Percentiles rank a stretch among this genome's conserved stretches.
phyloP scores from a whole-genome alignment of 2,113 vertebrate genomes.

The Nesoenas mayeri region DNA sequence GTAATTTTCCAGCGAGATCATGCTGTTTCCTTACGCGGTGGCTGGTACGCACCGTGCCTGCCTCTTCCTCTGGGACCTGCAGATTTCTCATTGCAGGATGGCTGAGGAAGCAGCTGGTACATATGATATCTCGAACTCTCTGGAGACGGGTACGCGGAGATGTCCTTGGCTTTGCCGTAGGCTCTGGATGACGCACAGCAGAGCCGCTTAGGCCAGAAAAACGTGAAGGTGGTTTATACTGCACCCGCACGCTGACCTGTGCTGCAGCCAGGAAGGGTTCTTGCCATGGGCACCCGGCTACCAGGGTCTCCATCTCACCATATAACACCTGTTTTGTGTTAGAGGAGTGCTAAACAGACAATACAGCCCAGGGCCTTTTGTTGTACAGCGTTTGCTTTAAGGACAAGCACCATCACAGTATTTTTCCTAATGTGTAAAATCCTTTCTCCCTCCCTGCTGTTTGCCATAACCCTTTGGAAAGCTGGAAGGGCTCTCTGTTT shows the following conservation, averaged over 20 bases:
- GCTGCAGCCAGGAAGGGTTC: not conserved
- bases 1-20: not conserved
- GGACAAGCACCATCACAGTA: not conserved
- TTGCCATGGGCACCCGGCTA: fast-evolving
- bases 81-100: not conserved
- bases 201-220: not conserved
- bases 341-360: not conserved
- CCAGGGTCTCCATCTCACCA: not conserved
- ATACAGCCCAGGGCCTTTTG: not conserved
- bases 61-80: conserved; percentile 32
- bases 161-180: not conserved
- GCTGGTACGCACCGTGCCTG: not conserved
- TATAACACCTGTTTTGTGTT: fast-evolving
- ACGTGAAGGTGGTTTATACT: not conserved
- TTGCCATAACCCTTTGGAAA: conserved; percentile 44
- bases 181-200: not conserved
- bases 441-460: conserved; percentile 37
- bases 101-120: conserved; percentile 37
- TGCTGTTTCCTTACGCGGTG: not conserved
- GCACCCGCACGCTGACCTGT: not conserved
- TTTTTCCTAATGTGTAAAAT: conserved; percentile 53
- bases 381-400: conserved; percentile 8
- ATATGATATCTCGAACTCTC: not conserved
- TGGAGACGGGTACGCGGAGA: not conserved
- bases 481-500: conserved; percentile 11